Conservation (phyloP, 2,888 invertebrate genomes). For the Archips crataeganus region DNA sequence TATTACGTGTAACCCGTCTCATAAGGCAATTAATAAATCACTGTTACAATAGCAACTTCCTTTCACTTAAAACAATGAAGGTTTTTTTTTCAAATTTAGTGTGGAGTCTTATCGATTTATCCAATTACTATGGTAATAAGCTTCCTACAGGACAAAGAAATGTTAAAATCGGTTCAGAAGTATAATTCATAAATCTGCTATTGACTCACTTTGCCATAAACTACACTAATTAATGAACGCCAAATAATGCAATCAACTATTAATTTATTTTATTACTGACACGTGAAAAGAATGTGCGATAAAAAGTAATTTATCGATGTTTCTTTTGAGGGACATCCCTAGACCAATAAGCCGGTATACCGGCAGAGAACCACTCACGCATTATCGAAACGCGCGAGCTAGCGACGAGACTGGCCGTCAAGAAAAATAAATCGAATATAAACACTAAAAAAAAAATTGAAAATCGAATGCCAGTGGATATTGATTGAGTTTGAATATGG, state of each 20-base stretch:
- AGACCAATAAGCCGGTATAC: slow-evolving; percentile 51
- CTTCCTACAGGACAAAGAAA: too few relatives aligned
- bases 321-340: slow-evolving; percentile 53
- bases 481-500: not conserved
- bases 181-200: too few relatives aligned
- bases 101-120: not conserved
- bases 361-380: slow-evolving; percentile 55
- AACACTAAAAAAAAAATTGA: slow-evolving; percentile 21
- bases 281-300: not conserved
- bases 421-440: slow-evolving; percentile 42
- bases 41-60: not conserved
- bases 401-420: slow-evolving; percentile 50
- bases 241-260: not conserved
- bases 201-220: not conserved
- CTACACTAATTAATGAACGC: not conserved
- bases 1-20: not conserved
- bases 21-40: not conserved
- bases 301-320: slow-evolving; percentile 49
- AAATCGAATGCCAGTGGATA: slow-evolving; percentile 10
- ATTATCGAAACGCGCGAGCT: slow-evolving; percentile 61
- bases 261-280: not conserved
- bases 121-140: not conserved
- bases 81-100: not conserved
- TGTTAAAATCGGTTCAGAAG: too few relatives aligned
- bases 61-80: not conserved